phyloP scores from a whole-genome alignment of 1,140 invertebrate genomes.

The Ylistrum balloti region DNA sequence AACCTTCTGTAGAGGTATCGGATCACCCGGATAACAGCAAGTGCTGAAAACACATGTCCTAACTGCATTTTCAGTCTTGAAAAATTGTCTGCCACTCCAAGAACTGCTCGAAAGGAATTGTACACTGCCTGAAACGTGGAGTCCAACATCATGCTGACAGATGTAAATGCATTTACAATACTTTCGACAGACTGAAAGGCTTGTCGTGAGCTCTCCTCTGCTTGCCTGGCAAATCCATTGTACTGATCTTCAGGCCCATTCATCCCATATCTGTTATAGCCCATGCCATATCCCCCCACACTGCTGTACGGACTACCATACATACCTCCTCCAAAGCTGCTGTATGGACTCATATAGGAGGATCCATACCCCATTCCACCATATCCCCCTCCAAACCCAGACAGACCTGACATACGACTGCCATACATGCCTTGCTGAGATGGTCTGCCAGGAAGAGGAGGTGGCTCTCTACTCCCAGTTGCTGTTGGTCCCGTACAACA shows the following conservation, averaged over 20 bases:
- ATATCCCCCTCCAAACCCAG: constrained; percentile 49
- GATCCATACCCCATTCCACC: constrained; percentile 51
- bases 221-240: constrained; percentile 91
- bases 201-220: constrained; percentile 94
- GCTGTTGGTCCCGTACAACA: constrained; percentile 56
- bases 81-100: constrained; percentile 97
- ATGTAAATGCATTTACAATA: constrained; percentile 94
- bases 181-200: constrained; percentile 98
- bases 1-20: constrained; percentile 91
- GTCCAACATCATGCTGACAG: constrained; percentile 97
- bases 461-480: constrained; percentile 50
- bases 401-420: constrained; percentile 50
- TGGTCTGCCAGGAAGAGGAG: constrained; percentile 72
- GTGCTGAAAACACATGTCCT: constrained; percentile 91
- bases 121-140: constrained; percentile 97
- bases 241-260: constrained; percentile 57
- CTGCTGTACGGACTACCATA: constrained; percentile 78
- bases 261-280: constrained; percentile 69
- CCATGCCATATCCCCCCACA: constrained; percentile 76
- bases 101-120: constrained; percentile 96
- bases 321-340: constrained; percentile 63
- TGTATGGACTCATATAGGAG: constrained; percentile 64
- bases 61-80: constrained; percentile 91
- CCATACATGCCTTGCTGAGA: constrained; percentile 45
- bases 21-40: constrained; percentile 90